These are phyloP conservation scores for Hoplostethus atlanticus DNA, from an alignment of 2,797 vertebrate genomes.

Conservation along the genomic window DNA sequence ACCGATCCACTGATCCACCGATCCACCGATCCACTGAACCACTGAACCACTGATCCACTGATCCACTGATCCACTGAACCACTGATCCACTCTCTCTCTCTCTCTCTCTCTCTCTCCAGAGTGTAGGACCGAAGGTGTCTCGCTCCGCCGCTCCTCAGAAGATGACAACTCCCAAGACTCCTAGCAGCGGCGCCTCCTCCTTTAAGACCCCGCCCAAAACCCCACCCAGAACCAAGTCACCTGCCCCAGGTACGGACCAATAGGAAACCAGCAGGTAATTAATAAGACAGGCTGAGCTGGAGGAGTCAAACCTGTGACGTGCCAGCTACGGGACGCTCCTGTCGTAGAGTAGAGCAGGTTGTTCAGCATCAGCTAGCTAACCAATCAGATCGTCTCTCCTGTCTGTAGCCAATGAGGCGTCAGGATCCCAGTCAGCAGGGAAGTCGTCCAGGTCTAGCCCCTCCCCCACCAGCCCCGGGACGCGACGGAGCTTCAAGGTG, in stretches of 20 bases:
- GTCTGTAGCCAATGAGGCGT: slow-evolving; percentile 87
- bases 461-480: slow-evolving; percentile 91
- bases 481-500: slow-evolving; percentile 91
- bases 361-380: neutral
- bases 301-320: too few species aligned
- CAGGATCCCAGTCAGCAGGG: slow-evolving; percentile 87
- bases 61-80: neutral
- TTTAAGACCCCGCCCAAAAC: slow-evolving; percentile 63
- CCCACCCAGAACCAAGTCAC: slow-evolving; percentile 71
- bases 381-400: slow-evolving; percentile 31
- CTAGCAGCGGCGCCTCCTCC: slow-evolving; percentile 54
- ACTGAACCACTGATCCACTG: neutral
- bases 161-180: slow-evolving; percentile 62
- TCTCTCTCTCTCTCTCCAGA: slow-evolving; percentile 54
- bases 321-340: too few species aligned
- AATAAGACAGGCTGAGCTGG: too few species aligned
- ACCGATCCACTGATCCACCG: neutral
- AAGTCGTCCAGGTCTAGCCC: slow-evolving; percentile 91
- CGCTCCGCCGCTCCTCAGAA: slow-evolving; percentile 55
- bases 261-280: neutral
- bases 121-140: slow-evolving; percentile 57
- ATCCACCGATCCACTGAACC: neutral
- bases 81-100: slow-evolving; percentile 1
- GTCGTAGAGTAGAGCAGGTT: too few species aligned
- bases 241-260: slow-evolving; percentile 60